Conservation (phyloP, 2,113 vertebrate genomes). For the Rhombomys opimus region DNA sequence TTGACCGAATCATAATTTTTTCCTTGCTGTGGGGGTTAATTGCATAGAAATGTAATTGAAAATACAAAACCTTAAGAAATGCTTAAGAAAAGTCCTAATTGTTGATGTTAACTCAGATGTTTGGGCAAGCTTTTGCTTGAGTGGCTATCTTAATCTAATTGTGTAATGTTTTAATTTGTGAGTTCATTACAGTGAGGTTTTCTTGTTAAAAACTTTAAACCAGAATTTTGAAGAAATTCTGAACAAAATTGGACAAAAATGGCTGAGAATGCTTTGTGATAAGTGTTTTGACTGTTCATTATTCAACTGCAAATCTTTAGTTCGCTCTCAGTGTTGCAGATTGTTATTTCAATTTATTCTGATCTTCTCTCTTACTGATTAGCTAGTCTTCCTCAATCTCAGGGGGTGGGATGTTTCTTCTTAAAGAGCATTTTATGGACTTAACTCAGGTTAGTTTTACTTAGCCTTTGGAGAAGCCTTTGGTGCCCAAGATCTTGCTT, state of each 20-base stretch:
- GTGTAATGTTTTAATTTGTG: background rate
- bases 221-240: background rate
- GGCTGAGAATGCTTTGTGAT: background rate
- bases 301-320: background rate
- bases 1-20: background rate
- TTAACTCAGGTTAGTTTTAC: background rate
- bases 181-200: background rate
- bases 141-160: background rate
- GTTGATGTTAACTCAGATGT: background rate
- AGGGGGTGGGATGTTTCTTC: background rate
- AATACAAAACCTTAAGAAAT: background rate
- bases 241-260: background rate
- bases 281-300: background rate
- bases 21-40: background rate
- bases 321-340: background rate
- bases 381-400: background rate
- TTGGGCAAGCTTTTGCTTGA: background rate
- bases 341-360: background rate
- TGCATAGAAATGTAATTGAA: background rate
- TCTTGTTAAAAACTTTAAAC: conserved; percentile 7
- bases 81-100: background rate
- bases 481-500: conserved; percentile 12
- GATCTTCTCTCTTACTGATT: conserved; percentile 12
- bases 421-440: background rate
- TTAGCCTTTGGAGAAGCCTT: conserved; percentile 31